These are phyloP conservation scores for Silurus aristotelis DNA, from an alignment of 2,797 vertebrate genomes.

Conservation along the genomic window DNA sequence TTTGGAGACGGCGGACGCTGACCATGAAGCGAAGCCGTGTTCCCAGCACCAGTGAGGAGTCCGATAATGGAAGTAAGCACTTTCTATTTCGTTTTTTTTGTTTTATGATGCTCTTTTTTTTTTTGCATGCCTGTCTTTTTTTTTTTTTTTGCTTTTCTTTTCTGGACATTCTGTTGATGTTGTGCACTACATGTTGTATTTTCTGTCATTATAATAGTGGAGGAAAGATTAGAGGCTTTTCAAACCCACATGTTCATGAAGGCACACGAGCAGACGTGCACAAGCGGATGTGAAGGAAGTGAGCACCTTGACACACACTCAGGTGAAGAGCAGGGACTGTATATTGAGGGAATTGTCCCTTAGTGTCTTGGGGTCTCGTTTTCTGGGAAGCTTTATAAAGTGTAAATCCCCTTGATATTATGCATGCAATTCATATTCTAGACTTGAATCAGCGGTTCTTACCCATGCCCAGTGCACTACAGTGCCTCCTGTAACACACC, in stretches of 20 bases:
- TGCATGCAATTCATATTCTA: not conserved
- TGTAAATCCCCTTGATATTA: not conserved
- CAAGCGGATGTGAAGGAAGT: not conserved
- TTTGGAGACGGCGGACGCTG: conserved; percentile 58
- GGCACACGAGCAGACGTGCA: not conserved
- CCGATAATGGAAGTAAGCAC: conserved; percentile 96
- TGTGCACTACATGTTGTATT: not conserved
- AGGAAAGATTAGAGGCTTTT: not conserved
- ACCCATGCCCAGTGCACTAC: not conserved
- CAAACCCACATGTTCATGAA: not conserved
- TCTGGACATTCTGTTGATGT: not conserved
- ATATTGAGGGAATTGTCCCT: too few species aligned
- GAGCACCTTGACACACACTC: not conserved
- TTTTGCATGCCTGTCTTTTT: not conserved
- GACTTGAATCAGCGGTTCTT: not conserved
- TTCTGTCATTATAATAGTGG: not conserved
- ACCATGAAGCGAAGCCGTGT: conserved; percentile 92
- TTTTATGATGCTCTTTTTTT: not conserved
- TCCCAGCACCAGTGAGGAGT: conserved; percentile 95
- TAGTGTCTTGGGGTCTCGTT: not conserved
- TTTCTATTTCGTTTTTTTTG: conserved; percentile 42
- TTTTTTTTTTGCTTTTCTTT: too few species aligned
- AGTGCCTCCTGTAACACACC: not conserved
- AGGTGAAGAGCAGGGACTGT: not conserved
- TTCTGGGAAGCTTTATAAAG: not conserved